Percentiles rank a stretch among this genome's conserved stretches.
phyloP scores from a whole-genome alignment of 37 sponge, comb jelly and placozoan species.

The Halisarca cf. caerulea region DNA sequence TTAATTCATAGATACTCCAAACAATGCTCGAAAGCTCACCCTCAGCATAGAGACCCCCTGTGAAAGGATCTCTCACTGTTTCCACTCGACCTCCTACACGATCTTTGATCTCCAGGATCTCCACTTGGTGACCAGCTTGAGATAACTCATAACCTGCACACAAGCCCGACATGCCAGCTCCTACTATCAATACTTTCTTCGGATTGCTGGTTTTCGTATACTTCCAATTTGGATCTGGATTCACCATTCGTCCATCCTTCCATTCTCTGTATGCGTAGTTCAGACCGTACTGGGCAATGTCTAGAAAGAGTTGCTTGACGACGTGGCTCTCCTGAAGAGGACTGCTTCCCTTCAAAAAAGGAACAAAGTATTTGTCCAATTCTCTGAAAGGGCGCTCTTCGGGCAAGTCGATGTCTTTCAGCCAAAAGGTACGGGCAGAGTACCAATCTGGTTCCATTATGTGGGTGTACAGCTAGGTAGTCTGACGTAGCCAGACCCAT shows the following conservation, averaged over 20 bases:
- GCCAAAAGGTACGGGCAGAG: no score
- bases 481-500: no score
- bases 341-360: background rate
- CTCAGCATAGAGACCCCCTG: slow-evolving; percentile 40
- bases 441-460: no score
- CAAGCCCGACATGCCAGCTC: slow-evolving; percentile 62
- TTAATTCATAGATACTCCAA: no score
- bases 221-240: background rate
- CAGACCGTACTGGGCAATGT: slow-evolving; percentile 44
- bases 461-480: no score
- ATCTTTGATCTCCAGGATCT: slow-evolving; percentile 51
- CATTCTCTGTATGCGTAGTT: slow-evolving; percentile 37
- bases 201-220: slow-evolving; percentile 26
- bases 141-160: slow-evolving; percentile 55
- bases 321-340: slow-evolving; percentile 41
- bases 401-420: no score
- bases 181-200: slow-evolving; percentile 44
- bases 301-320: slow-evolving; percentile 36
- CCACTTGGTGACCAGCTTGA: slow-evolving; percentile 59
- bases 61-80: slow-evolving; percentile 35
- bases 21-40: slow-evolving; percentile 26
- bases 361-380: no score
- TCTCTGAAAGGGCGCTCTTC: no score
- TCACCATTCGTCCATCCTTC: no score
- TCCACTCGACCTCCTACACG: slow-evolving; percentile 59